Evolutionary conservation across 1,140 invertebrate genomes (phyloP), one percentile per base, ranked within the genome.

Genomic region (Bombus picipes): DNA sequence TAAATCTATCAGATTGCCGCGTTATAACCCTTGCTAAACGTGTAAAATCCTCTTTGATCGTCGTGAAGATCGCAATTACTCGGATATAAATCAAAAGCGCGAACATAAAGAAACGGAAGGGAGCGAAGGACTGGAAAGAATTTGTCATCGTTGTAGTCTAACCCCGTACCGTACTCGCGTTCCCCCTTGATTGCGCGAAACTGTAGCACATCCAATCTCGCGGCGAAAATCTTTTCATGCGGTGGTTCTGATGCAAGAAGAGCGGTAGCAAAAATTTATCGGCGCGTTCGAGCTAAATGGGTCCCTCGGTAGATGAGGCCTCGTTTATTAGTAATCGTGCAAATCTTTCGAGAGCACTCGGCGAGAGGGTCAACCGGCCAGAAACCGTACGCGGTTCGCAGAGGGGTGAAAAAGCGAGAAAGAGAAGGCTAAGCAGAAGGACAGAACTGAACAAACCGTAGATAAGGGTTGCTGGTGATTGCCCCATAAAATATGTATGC

Each of bases 401-500:
- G n/a, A 70, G 66, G 41, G 34, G 15, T 41, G 10, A 68, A 32
- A 53, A 71, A 65, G 57, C 4, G 59, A 68, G 77, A 47, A 70
- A 65, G 85, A 89, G 87, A 89, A 34, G 32, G 83, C 86, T 88
- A 89, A 85, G 89, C 34, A 68, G 62, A 86, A 87, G 85, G 91
- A 90, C 91, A 94, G 93, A 92, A 92, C 92, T 94, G 92, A 94
- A 92, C 93, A 95, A 95, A 94, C 94, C 92, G 90, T 90, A 94
- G 93, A 95, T 95, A 95, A 95, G 93, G 91, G 93, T 92, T 88
- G 88, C 90, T 87, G 93, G 93, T 94, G 93, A 95, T 95, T 95
- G 92, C 93, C 87, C 94, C 90, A 93, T 95, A 94, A 94, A 95
- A 95, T 94, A 95, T 95, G 94, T 95, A 95, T 95, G 91, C 92